Conservation (phyloP, 2,888 invertebrate genomes). For the Ophion slaviceki region DNA sequence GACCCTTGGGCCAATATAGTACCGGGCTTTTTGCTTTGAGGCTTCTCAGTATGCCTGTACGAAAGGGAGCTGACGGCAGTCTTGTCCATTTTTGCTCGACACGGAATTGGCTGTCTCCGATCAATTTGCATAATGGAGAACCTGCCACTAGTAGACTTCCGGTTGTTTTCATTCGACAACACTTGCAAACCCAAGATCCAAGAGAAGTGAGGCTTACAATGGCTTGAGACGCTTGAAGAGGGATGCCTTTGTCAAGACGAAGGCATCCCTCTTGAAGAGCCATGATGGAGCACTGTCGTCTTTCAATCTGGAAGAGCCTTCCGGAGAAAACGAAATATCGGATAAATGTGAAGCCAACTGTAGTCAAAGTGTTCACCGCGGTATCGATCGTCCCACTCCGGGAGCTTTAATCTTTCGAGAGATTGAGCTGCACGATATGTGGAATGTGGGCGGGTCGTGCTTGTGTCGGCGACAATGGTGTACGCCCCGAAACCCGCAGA, state of each 20-base stretch:
- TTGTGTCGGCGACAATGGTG: slow-evolving; percentile 16
- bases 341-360: not conserved
- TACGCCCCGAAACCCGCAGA: not conserved
- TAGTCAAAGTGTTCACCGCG: slow-evolving; percentile 3
- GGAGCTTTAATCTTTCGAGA: slow-evolving; percentile 21
- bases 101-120: not conserved
- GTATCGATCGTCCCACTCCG: slow-evolving; percentile 39
- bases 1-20: not conserved
- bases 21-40: not conserved
- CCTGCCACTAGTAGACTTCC: not conserved
- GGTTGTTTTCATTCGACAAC: slow-evolving; percentile 7
- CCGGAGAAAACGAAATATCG: slow-evolving; percentile 7
- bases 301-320: slow-evolving; percentile 4
- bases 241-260: not conserved
- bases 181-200: not conserved
- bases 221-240: slow-evolving; percentile 3
- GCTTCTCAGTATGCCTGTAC: too few relatives aligned
- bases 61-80: too few relatives aligned
- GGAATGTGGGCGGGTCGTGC: not conserved
- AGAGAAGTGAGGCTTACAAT: not conserved
- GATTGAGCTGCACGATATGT: slow-evolving; percentile 31
- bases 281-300: slow-evolving; percentile 12
- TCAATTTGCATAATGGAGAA: not conserved
- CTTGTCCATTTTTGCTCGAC: too few relatives aligned
- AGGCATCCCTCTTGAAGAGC: not conserved